Conservation (phyloP, 2,888 invertebrate species). For the Habrosyne pyritoides region DNA sequence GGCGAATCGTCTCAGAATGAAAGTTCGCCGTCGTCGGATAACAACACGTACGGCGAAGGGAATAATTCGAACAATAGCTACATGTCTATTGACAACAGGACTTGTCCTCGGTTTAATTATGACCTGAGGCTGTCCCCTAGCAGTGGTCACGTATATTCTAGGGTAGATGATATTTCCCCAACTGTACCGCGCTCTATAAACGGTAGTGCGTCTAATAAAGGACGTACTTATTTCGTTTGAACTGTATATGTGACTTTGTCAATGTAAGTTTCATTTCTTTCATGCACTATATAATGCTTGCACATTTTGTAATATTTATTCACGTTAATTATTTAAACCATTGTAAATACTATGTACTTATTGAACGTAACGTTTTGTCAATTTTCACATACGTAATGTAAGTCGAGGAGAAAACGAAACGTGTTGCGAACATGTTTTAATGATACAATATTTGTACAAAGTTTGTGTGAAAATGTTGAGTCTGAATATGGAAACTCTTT, state of each 20-base stretch:
- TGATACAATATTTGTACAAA: conserved; percentile 74
- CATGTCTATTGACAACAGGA: conserved; percentile 85
- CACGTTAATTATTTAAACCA: conserved; percentile 37
- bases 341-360: conserved; percentile 57
- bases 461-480: conserved; percentile 69
- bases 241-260: conserved; percentile 27
- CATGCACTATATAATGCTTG: conserved; percentile 44
- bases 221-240: conserved; percentile 79
- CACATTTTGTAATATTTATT: conserved; percentile 40
- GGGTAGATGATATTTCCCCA: conserved; percentile 79
- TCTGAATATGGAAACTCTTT: conserved; percentile 69
- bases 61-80: conserved; percentile 87
- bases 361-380: conserved; percentile 57
- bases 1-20: conserved; percentile 82
- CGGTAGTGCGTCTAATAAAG: conserved; percentile 63
- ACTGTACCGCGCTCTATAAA: conserved; percentile 69
- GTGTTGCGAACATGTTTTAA: conserved; percentile 52
- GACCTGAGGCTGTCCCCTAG: conserved; percentile 80
- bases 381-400: conserved; percentile 76
- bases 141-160: conserved; percentile 80
- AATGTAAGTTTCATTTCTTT: conserved; percentile 21
- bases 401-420: conserved; percentile 42
- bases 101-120: conserved; percentile 82
- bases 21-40: conserved; percentile 82
- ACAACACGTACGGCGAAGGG: conserved; percentile 86